Conservation (phyloP, 2,888 invertebrate species). For the Anthophora plumipes region DNA sequence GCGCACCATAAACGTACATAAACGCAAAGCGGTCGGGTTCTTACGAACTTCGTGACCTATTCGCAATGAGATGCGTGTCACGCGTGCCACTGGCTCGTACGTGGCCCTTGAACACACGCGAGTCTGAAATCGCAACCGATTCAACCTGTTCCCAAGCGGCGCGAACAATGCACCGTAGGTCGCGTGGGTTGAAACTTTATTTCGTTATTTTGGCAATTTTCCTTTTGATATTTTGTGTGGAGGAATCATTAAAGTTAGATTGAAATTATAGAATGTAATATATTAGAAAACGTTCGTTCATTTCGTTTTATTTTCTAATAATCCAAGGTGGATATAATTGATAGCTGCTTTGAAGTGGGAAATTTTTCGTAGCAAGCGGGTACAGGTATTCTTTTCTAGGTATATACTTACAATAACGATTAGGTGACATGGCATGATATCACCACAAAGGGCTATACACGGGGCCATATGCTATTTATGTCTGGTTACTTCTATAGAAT, state of each 20-base stretch:
- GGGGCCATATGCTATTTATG: constrained; percentile 1
- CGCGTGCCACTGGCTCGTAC: constrained; percentile 61
- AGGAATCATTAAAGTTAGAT: too few relatives aligned
- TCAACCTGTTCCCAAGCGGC: constrained; percentile 55
- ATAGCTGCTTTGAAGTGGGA: background rate
- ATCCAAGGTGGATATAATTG: background rate
- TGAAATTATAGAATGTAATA: background rate
- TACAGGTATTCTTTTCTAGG: background rate
- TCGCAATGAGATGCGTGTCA: constrained; percentile 72
- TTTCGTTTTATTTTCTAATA: background rate
- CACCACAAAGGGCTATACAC: constrained; percentile 6
- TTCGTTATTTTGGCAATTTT: constrained; percentile 12
- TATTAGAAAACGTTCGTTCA: background rate
- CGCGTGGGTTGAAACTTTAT: constrained; percentile 8
- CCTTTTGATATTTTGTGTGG: background rate
- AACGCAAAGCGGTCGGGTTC: constrained; percentile 50
- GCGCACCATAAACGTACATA: constrained; percentile 61
- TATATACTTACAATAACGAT: constrained; percentile 8
- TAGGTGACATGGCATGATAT: background rate
- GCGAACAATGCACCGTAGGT: constrained; percentile 45
- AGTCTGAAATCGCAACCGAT: constrained; percentile 55
- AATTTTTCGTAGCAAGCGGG: background rate
- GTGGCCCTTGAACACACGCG: constrained; percentile 30
- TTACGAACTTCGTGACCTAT: constrained; percentile 65
- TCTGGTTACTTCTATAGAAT: background rate